Evolutionary conservation across 2,113 vertebrate genomes (phyloP).

Genomic region (Rhineura floridana): DNA sequence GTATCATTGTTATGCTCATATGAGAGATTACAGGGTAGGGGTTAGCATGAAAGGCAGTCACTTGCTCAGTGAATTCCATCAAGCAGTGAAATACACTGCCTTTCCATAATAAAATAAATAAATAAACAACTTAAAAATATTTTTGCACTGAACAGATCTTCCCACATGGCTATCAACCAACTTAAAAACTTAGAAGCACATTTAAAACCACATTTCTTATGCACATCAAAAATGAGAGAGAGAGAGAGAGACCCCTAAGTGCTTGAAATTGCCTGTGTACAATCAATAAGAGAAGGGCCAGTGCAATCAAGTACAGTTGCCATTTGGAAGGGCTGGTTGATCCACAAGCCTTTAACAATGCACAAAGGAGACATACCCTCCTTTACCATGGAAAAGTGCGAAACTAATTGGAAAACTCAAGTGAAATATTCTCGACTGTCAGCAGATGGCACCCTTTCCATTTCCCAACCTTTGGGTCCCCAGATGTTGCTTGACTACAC

Average conservation of each 20-base stretch:
- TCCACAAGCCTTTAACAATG: neutral
- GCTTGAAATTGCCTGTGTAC: neutral
- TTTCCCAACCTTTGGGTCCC: neutral
- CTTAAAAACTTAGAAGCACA: neutral
- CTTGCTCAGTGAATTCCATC: neutral
- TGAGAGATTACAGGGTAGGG: neutral
- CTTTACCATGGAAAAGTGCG: too few relatives aligned
- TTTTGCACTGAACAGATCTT: neutral
- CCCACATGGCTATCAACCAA: neutral
- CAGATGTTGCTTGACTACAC: too few relatives aligned
- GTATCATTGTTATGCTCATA: neutral
- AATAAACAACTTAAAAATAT: neutral
- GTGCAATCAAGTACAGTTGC: neutral
- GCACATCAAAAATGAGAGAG: neutral
- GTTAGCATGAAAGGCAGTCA: neutral
- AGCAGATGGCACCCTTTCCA: neutral
- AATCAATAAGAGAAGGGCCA: neutral
- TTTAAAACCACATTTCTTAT: neutral
- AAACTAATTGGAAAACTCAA: too few relatives aligned
- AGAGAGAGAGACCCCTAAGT: neutral
- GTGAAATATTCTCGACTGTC: neutral
- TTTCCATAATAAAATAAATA: neutral
- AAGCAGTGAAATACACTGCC: too few relatives aligned
- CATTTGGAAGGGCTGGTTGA: neutral
- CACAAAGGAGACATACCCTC: neutral